A percentile compares a stretch with the other conserved stretches of the same genome.
phyloP scores from a whole-genome alignment of 2,113 vertebrate genomes.

The Leucosticte australis region DNA sequence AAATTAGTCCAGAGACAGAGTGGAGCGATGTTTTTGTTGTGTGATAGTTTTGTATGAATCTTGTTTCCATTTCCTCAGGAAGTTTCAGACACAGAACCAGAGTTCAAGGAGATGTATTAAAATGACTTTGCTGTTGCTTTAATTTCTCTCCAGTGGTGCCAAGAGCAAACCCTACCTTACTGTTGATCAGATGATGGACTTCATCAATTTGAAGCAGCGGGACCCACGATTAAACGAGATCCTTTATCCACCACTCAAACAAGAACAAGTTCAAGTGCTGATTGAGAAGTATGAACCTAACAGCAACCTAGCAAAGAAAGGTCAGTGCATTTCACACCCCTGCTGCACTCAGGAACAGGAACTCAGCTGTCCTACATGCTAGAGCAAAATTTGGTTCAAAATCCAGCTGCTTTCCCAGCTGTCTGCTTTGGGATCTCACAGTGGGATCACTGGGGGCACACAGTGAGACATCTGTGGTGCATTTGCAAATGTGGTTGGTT shows the following conservation, averaged over 20 bases:
- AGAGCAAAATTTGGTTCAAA: neutral
- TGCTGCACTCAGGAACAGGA: neutral
- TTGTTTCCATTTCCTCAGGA: neutral
- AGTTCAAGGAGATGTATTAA: neutral
- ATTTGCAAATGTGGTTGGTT: neutral
- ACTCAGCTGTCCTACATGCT: neutral
- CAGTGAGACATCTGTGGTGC: neutral
- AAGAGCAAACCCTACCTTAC: conserved; percentile 91
- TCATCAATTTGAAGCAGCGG: conserved; percentile 92
- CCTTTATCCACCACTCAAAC: conserved; percentile 93
- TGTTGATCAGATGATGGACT: conserved; percentile 96
- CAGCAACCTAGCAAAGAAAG: conserved; percentile 84
- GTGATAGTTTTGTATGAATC: neutral
- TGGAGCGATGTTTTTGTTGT: neutral
- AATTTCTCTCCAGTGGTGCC: conserved; percentile 79
- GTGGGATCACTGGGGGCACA: too few species aligned
- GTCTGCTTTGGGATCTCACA: neutral
- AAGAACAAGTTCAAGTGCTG: conserved; percentile 93
- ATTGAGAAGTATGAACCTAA: conserved; percentile 97
- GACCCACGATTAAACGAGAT: conserved; percentile 97
- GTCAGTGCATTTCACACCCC: conserved; percentile 73
- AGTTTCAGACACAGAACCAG: neutral
- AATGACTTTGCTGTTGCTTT: neutral
- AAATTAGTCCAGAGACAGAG: neutral
- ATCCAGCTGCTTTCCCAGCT: neutral